Percentiles rank a stretch among this genome's conserved stretches.
phyloP scores from a whole-genome alignment of 1,140 invertebrate species.

The Antheraea pernyi region DNA sequence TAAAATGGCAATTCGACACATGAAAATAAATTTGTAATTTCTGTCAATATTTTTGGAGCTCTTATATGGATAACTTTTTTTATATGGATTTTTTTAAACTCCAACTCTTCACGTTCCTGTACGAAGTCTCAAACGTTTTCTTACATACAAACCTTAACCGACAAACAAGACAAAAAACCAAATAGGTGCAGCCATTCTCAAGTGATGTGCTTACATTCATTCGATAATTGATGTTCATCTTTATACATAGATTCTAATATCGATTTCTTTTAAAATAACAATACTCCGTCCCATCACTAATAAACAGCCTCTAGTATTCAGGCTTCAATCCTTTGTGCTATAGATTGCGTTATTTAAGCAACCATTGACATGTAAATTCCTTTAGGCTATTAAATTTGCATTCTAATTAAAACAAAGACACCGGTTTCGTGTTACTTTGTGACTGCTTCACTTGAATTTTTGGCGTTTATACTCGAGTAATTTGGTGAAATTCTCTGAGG shows the following conservation, averaged over 20 bases:
- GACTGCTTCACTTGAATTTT: conserved; percentile 11
- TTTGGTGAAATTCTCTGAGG: neutral
- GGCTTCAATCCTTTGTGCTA: conserved; percentile 51
- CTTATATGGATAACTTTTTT: too few species aligned
- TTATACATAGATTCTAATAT: neutral
- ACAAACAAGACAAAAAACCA: too few species aligned
- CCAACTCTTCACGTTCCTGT: too few species aligned
- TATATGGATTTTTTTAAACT: too few species aligned
- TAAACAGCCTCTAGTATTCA: conserved; percentile 12
- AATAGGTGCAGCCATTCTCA: too few species aligned
- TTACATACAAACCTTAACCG: too few species aligned
- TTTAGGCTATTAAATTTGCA: conserved; percentile 72
- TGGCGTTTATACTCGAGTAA: conserved; percentile 7
- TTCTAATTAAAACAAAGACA: conserved; percentile 68
- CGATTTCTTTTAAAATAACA: neutral
- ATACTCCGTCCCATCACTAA: conserved; percentile 6
- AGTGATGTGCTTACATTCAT: too few species aligned
- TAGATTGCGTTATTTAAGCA: conserved; percentile 61
- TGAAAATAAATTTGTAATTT: too few species aligned
- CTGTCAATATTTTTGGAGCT: too few species aligned
- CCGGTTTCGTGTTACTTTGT: conserved; percentile 34
- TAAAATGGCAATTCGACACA: too few species aligned
- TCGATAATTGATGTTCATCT: too few species aligned
- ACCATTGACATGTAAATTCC: conserved; percentile 73
- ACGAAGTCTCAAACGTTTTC: too few species aligned